phyloP scores from a whole-genome alignment of 2,113 vertebrate genomes.

The Ahaetulla prasina region DNA sequence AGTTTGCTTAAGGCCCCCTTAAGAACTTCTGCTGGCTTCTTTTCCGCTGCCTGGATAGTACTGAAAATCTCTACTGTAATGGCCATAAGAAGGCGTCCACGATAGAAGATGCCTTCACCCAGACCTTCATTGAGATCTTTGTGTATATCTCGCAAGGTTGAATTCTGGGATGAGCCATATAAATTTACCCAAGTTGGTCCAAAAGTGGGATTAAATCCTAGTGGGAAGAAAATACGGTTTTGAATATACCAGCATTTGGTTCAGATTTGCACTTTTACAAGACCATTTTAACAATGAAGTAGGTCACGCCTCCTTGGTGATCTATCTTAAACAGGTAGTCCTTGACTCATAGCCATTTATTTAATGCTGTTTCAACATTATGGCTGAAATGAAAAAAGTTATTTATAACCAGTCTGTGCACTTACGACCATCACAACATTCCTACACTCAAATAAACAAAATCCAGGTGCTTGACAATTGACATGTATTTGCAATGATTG shows the following conservation, averaged over 20 bases:
- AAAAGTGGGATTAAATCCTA: conserved; percentile 88
- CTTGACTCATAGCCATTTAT: background rate
- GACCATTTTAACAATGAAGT: background rate
- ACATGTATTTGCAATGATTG: background rate
- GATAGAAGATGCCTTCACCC: conserved; percentile 85
- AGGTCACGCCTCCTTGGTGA: background rate
- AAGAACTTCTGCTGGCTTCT: conserved; percentile 41
- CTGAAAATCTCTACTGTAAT: conserved; percentile 78
- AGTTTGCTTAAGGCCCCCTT: conserved; percentile 72
- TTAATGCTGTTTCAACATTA: background rate
- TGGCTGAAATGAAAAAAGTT: background rate
- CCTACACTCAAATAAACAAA: background rate
- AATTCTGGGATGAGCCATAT: conserved; percentile 87
- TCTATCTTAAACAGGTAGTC: background rate
- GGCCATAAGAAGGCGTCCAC: conserved; percentile 81
- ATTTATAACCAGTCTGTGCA: background rate
- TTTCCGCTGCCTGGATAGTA: conserved; percentile 64
- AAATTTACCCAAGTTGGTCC: conserved; percentile 89
- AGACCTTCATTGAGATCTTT: conserved; percentile 84
- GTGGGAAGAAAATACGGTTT: background rate
- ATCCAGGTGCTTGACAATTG: background rate
- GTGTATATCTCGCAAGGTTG: conserved; percentile 77
- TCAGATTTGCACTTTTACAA: background rate
- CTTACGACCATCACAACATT: background rate
- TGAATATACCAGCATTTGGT: background rate